Evolutionary conservation across 2,888 invertebrate species (phyloP), one percentile per base, ranked within the genome.

Genomic region (Malthinus seriepunctatus): DNA sequence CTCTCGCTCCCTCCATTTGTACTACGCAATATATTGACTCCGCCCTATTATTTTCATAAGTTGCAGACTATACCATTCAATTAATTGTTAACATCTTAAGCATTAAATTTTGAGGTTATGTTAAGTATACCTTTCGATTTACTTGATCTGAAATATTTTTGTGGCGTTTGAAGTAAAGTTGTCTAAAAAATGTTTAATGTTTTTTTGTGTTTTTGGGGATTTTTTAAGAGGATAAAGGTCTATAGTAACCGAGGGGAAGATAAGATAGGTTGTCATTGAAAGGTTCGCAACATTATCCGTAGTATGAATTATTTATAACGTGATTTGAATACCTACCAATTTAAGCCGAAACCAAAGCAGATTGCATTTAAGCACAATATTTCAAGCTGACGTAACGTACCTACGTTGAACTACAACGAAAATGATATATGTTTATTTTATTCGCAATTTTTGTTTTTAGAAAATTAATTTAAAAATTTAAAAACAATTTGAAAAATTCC

Each of bases 331-430:
- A 52, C 46, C 5, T 23, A 2, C 23, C 10, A 37, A 34, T 45
- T 34, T 45, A 52, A 45, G 52, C 45, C 45, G 45, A 52, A 52
- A 52, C 46, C 52, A 52, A 52, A 39, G 52, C 52, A n/a, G 52
- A 45, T 46, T 52, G 52, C 52, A 52, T 52, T 52, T 46, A 46
- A 52, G 35, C 35, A 35, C 52, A 52, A 52, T 52, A 52, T 52
- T 46, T 52, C 52, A 34, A 45, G 32, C 52, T 8, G 9, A 35
- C 23, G 23, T 42, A 42, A 15, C n/a, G n/a, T n/a, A n/a, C n/a
- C 12, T 42, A 15, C 23, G 23, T 23, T 23, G 5, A 5, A 23
- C 23, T 23, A 23, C 3, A 5, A 2, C 3, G 23, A 23, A 23
- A 23, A 23, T 23, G 23, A 23, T 23, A 3, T 3, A 23, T 5